Evolutionary conservation across 2,888 invertebrate genomes (phyloP).

Genomic region (Halocaridina rubra): DNA sequence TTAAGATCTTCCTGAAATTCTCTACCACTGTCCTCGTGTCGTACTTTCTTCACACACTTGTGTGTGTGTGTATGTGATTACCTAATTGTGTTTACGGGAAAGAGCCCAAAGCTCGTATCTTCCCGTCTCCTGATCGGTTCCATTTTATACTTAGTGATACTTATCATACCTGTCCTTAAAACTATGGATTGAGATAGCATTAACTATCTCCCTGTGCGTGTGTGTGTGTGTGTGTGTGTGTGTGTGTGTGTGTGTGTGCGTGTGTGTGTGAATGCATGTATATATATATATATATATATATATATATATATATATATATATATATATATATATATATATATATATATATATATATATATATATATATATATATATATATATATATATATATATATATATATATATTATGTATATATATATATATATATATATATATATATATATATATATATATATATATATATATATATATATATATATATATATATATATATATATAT

Average conservation of each 20-base stretch:
- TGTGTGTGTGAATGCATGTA: too few relatives aligned
- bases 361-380: background rate
- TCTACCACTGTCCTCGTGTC: too few relatives aligned
- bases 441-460: constrained; percentile 21
- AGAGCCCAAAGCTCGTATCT: too few relatives aligned
- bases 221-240: background rate
- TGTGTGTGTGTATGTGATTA: too few relatives aligned
- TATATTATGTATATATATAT: background rate
- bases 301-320: background rate
- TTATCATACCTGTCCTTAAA: too few relatives aligned
- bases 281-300: background rate
- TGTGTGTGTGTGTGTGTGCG: background rate
- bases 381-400: too few relatives aligned
- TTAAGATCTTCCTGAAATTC: too few relatives aligned
- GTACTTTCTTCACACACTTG: background rate
- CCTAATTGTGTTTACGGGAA: too few relatives aligned
- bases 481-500: constrained; percentile 21
- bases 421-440: constrained; percentile 14
- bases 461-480: constrained; percentile 10
- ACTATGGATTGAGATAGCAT: too few relatives aligned
- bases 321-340: background rate
- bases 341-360: background rate
- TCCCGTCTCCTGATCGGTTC: too few relatives aligned
- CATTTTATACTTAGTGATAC: too few relatives aligned
- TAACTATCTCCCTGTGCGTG: too few relatives aligned